Evolutionary conservation across 2,113 vertebrate genomes (phyloP).

Genomic region (Galeopterus variegatus): DNA sequence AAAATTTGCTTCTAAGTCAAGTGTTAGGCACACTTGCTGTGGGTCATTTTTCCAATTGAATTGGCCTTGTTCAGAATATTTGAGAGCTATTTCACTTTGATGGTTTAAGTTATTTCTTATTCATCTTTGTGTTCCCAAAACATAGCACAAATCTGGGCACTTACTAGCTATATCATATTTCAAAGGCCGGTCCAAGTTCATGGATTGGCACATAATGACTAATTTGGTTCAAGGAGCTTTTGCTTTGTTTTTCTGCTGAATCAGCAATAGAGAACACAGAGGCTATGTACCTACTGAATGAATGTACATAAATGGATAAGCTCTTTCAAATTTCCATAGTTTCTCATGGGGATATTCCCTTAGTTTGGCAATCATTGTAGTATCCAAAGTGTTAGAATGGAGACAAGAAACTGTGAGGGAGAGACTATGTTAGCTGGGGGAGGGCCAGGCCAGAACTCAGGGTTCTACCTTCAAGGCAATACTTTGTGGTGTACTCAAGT

Average conservation of each 20-base stretch:
- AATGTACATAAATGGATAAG: background rate
- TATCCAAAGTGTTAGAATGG: background rate
- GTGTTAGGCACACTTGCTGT: background rate
- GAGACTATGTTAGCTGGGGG: background rate
- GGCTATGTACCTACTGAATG: background rate
- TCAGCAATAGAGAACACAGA: background rate
- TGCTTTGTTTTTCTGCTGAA: background rate
- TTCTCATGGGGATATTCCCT: background rate
- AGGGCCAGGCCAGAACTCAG: background rate
- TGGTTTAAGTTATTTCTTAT: background rate
- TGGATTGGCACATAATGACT: background rate
- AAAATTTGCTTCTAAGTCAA: background rate
- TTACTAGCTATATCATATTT: constrained; percentile 17
- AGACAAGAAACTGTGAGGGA: background rate
- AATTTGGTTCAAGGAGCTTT: background rate
- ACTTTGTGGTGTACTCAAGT: background rate
- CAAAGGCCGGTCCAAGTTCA: background rate
- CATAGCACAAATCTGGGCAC: background rate
- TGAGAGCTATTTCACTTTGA: constrained; percentile 5
- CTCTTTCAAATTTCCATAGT: background rate
- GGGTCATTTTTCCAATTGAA: background rate
- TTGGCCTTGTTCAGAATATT: background rate
- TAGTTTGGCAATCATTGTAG: background rate
- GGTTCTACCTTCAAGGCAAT: background rate
- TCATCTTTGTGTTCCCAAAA: background rate